Evolutionary conservation across 2,888 invertebrate species (phyloP).

Genomic region (Acanthococcus lagerstroemiae): DNA sequence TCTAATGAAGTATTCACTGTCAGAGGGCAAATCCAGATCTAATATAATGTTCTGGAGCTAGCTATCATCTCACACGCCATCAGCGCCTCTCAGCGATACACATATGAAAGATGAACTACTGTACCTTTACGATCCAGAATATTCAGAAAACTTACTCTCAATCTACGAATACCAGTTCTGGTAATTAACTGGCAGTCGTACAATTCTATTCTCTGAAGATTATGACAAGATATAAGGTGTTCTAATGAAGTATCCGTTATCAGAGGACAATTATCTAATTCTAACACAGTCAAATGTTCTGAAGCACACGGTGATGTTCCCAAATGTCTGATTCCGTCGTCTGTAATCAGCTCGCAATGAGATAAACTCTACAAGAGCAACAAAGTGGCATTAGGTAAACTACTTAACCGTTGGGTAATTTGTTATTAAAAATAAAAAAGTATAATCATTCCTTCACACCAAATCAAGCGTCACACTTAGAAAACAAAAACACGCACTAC

Average conservation of each 20-base stretch:
- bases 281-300: slow-evolving; percentile 85
- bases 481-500: neutral
- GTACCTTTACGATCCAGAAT: neutral
- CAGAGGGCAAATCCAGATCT: slow-evolving; percentile 91
- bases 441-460: too few relatives aligned
- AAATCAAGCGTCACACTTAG: neutral
- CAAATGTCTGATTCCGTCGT: slow-evolving; percentile 91
- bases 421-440: too few relatives aligned
- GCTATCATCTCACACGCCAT: too few relatives aligned
- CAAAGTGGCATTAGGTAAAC: neutral
- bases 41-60: slow-evolving; percentile 85
- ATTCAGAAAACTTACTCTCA: slow-evolving; percentile 58
- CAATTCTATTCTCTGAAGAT: slow-evolving; percentile 90
- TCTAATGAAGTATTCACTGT: slow-evolving; percentile 94
- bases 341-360: slow-evolving; percentile 97
- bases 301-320: slow-evolving; percentile 88
- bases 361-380: slow-evolving; percentile 72
- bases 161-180: slow-evolving; percentile 86
- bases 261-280: slow-evolving; percentile 96
- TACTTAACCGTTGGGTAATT: neutral
- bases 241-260: slow-evolving; percentile 94
- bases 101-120: too few relatives aligned
- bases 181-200: slow-evolving; percentile 99
- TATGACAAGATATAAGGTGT: slow-evolving; percentile 82
- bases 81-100: too few relatives aligned